Evolutionary conservation across 2,113 vertebrate genomes (phyloP).

Genomic region (Thryonomys swinderianus): DNA sequence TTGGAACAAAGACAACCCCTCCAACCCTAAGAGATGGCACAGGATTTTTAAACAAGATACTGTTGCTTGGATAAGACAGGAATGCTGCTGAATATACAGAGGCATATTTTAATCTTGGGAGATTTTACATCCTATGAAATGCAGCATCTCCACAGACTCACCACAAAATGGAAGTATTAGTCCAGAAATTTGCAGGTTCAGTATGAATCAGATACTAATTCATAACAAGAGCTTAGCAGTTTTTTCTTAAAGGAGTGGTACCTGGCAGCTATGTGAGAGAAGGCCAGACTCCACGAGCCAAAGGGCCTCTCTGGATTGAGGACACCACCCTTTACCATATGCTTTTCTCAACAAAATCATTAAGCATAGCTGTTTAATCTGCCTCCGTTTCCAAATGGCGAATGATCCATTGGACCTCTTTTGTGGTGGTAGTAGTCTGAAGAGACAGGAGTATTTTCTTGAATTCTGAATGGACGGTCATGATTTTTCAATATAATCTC

Average conservation of each 20-base stretch:
- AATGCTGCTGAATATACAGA: not conserved
- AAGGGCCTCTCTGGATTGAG: accelerated
- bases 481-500: not conserved
- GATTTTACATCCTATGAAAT: not conserved
- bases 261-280: not conserved
- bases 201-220: not conserved
- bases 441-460: not conserved
- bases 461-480: not conserved
- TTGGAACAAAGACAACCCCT: accelerated
- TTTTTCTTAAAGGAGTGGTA: not conserved
- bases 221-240: not conserved
- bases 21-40: accelerated
- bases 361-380: not conserved
- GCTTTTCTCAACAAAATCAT: not conserved
- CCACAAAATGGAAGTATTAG: not conserved
- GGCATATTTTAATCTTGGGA: not conserved
- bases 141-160: too few species aligned
- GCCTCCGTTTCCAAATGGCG: not conserved
- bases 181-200: not conserved
- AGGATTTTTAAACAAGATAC: not conserved
- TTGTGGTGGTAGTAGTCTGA: not conserved
- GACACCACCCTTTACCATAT: not conserved
- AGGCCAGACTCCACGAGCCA: not conserved
- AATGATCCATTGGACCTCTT: not conserved
- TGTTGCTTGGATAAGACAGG: not conserved